Conservation (phyloP, 2,888 invertebrate species). For the Catonia carolina region DNA sequence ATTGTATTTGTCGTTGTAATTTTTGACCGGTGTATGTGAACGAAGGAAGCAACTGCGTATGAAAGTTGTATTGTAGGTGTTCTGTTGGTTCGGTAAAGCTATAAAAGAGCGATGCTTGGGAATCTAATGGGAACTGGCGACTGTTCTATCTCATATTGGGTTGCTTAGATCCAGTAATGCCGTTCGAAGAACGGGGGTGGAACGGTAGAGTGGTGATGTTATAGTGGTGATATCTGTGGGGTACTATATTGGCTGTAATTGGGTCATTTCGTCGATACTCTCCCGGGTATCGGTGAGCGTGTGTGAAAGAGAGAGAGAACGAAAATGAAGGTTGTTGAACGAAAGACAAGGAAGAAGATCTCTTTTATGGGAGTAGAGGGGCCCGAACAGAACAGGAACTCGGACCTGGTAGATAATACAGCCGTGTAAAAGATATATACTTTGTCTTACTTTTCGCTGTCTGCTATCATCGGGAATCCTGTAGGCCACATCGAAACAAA, state of each 20-base stretch:
- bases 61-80: not conserved
- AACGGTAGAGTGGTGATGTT: not conserved
- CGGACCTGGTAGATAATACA: too few species aligned
- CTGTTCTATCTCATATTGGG: slow-evolving; percentile 17
- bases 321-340: too few species aligned
- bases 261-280: slow-evolving; percentile 31
- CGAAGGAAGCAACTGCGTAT: not conserved
- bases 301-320: too few species aligned
- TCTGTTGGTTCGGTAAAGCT: not conserved
- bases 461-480: too few species aligned
- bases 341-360: too few species aligned
- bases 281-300: slow-evolving; percentile 10
- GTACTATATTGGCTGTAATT: slow-evolving; percentile 29
- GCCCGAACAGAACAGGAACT: too few species aligned
- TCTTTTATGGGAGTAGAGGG: too few species aligned
- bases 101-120: slow-evolving; percentile 1
- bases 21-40: not conserved
- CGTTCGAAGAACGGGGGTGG: not conserved
- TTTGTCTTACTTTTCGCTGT: too few species aligned
- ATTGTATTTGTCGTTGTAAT: too few species aligned
- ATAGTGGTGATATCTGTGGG: slow-evolving; percentile 19
- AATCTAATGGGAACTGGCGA: slow-evolving; percentile 11
- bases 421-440: too few species aligned
- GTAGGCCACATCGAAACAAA: too few species aligned
- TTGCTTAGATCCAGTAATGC: slow-evolving; percentile 20